These are phyloP conservation scores for Siniperca scherzeri DNA, from an alignment of 2,797 vertebrate genomes.

Conservation along the genomic window DNA sequence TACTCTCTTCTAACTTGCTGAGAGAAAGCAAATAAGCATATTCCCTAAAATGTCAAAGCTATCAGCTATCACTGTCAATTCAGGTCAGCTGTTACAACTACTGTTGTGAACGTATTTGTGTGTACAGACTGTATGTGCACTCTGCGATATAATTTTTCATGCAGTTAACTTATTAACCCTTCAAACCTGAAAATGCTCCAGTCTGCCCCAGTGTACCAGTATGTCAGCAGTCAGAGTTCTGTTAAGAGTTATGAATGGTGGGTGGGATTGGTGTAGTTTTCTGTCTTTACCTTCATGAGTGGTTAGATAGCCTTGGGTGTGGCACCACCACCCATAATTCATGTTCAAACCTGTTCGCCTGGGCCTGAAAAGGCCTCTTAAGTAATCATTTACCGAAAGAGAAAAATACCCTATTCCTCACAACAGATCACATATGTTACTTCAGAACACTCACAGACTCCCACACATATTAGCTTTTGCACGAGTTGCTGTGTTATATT, in stretches of 20 bases:
- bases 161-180: not conserved
- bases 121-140: not conserved
- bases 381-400: slow-evolving; percentile 13
- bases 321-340: slow-evolving; percentile 57
- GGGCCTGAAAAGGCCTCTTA: slow-evolving; percentile 14
- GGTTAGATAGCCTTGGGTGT: slow-evolving; percentile 46
- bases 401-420: slow-evolving; percentile 2
- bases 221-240: not conserved
- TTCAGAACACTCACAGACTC: not conserved
- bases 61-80: not conserved
- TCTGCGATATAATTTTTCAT: not conserved
- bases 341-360: slow-evolving; percentile 64
- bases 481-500: not conserved
- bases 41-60: not conserved
- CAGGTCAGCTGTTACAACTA: not conserved
- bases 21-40: not conserved
- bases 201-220: not conserved
- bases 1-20: not conserved
- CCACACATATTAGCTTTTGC: not conserved
- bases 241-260: not conserved
- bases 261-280: slow-evolving; percentile 37
- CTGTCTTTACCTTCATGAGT: slow-evolving; percentile 18
- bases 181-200: slow-evolving; percentile 19
- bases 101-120: slow-evolving; percentile 17
- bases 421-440: not conserved